Conservation (phyloP, 2,113 vertebrate species). For the Erythrolamprus reginae region DNA sequence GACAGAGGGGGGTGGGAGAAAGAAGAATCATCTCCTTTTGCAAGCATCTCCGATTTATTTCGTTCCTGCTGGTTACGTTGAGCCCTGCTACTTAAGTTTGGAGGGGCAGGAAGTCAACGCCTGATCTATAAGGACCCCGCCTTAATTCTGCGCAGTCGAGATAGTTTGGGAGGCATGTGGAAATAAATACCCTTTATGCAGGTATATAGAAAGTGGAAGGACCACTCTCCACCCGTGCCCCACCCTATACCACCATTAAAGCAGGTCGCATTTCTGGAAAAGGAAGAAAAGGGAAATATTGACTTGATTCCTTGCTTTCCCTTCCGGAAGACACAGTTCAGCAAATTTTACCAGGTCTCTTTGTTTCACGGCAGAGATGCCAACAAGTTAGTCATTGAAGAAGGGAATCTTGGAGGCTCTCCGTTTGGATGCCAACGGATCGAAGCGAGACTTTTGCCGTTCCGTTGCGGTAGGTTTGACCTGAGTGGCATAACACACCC, state of each 20-base stretch:
- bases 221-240: background rate
- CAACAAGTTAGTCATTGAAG: background rate
- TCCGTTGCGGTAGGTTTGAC: background rate
- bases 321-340: background rate
- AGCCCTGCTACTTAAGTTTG: background rate
- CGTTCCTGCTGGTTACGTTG: accelerated
- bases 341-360: background rate
- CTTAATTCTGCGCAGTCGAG: background rate
- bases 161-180: slow-evolving; percentile 30
- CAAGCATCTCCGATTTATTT: background rate
- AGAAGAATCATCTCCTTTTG: background rate
- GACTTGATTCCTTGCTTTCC: background rate
- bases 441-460: background rate
- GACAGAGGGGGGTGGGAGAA: accelerated
- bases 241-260: background rate
- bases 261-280: background rate
- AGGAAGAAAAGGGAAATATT: background rate
- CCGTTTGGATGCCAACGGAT: background rate
- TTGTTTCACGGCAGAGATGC: background rate
- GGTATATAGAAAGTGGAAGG: accelerated
- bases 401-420: background rate
- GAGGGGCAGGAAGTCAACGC: background rate
- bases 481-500: background rate
- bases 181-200: background rate
- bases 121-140: slow-evolving; percentile 21